Base-by-base conservation (phyloP, 2,888 invertebrate species). In the Apotomis turbidana region DNA sequence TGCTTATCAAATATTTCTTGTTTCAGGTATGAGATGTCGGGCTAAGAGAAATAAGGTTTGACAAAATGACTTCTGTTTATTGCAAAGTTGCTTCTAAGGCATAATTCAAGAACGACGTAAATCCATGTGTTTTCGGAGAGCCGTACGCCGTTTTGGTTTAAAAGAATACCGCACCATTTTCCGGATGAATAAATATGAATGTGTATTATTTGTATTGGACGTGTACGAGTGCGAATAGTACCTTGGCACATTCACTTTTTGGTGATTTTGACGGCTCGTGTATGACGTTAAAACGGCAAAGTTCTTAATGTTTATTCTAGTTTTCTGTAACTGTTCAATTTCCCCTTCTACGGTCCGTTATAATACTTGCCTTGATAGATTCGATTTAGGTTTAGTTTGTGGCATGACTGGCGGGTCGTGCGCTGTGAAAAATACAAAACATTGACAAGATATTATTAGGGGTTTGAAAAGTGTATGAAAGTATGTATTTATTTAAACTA, bases 1-100 rank as follows among this genome's bases (percentile, higher is more conserved):
- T 41, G 27, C 67, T 71, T 61, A 71, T 71, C 67, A 68, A 62
- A 71, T 67, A 68, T 68, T 67, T 57, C 44, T 71, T 57, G 55
- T 71, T 71, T 10, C 71, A 71, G 71, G 71, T 71, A 71, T 61
- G 71, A 58, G 46, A 49, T 41, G 4, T 61, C 55, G 54, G 49
- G 44, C 67, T 55, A 51, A 62, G 61, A 55, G 57, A 44, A 68
- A 67, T 57, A 52, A 70, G 70, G 67, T 71, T 71, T 62, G 71
- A 62, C 66, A 66, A 57, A 67, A 71, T 57, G 27, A 38, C 51
- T 68, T 67, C 27, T 62, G 57, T 62, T 71, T 71, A 62, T 67
- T 57, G 61, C 55, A 38, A 55, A 61, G 63, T 58, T 46, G 4
- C n/a, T 44, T 41, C 3, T 15, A 5, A 49, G 3, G 2, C 3